phyloP scores from a whole-genome alignment of 2,888 invertebrate genomes.

The Tolmerus cingulatus region DNA sequence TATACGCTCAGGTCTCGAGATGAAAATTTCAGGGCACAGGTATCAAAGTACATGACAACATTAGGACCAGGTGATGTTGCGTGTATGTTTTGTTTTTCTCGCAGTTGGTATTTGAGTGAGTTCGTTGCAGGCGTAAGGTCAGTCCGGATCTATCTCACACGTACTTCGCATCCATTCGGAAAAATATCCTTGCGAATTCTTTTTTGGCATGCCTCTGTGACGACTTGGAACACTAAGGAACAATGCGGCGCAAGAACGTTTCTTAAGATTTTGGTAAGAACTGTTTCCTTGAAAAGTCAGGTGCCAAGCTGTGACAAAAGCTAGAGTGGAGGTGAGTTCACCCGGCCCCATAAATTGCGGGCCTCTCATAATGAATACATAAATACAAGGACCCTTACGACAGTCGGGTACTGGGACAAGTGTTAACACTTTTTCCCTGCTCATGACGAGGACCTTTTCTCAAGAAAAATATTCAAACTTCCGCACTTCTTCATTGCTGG shows the following conservation, averaged over 20 bases:
- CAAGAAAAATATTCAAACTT: background rate
- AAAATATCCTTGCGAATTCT: background rate
- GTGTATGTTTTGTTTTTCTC: background rate
- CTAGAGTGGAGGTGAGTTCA: background rate
- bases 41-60: background rate
- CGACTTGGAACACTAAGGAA: background rate
- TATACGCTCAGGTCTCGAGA: background rate
- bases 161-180: background rate
- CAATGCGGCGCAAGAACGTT: background rate
- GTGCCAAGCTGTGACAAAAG: slow-evolving; percentile 1
- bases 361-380: slow-evolving; percentile 24
- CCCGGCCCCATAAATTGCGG: background rate
- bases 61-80: slow-evolving; percentile 6
- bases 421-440: background rate
- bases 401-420: background rate
- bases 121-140: background rate
- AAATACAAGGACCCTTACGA: slow-evolving; percentile 1
- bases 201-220: background rate
- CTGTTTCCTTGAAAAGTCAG: slow-evolving; percentile 4
- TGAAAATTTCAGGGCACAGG: background rate
- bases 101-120: background rate
- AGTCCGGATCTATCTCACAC: background rate
- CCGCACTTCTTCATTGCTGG: background rate
- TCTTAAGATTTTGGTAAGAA: slow-evolving; percentile 15
- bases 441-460: background rate